Conservation (phyloP, 1,140 invertebrate species). For the Papilio dardanus region DNA sequence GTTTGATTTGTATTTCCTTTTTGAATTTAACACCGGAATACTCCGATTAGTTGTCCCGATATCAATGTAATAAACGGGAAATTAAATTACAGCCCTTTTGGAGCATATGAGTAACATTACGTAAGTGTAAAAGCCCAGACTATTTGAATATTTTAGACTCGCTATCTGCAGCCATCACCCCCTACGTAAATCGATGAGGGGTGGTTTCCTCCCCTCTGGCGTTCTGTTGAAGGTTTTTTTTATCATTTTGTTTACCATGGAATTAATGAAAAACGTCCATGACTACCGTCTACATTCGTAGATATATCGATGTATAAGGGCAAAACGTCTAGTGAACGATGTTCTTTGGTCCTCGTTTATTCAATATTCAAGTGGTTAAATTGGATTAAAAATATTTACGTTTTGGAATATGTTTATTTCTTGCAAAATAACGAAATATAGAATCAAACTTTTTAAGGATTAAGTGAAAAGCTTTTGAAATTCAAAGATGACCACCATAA, state of each 20-base stretch:
- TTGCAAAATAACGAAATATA: no score
- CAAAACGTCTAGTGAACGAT: not conserved
- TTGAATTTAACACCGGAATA: not conserved
- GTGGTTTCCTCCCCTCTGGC: constrained; percentile 52
- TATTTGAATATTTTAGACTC: constrained; percentile 68
- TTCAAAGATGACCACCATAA: constrained; percentile 20
- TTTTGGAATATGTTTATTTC: no score
- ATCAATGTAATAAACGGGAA: constrained; percentile 31
- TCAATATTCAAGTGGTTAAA: no score
- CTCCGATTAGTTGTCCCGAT: not conserved
- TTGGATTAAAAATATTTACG: no score
- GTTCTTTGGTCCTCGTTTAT: no score
- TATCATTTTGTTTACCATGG: constrained; percentile 57
- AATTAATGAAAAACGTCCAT: constrained; percentile 59
- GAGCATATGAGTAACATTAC: constrained; percentile 46
- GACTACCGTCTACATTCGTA: constrained; percentile 31
- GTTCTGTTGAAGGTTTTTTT: constrained; percentile 47
- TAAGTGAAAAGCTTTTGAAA: constrained; percentile 5
- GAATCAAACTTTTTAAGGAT: not conserved
- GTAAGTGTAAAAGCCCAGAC: constrained; percentile 56
- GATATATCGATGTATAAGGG: not conserved
- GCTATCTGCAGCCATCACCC: constrained; percentile 47
- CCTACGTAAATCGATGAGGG: constrained; percentile 56
- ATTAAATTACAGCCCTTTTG: constrained; percentile 51
- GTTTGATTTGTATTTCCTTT: constrained; percentile 8